phyloP scores from a whole-genome alignment of 1,140 invertebrate species.

The Musca domestica region DNA sequence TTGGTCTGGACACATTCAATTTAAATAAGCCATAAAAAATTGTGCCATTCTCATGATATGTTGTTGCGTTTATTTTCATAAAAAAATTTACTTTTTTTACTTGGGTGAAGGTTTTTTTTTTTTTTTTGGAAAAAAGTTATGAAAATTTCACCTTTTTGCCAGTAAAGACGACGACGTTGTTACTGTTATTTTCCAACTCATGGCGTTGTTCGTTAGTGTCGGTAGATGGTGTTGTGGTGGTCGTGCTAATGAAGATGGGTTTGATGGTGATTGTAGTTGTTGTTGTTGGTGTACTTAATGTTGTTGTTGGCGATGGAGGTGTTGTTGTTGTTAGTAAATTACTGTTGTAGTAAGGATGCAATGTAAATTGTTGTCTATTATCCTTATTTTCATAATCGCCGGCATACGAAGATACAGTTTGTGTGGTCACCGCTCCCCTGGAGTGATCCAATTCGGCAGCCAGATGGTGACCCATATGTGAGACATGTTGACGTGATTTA shows the following conservation, averaged over 20 bases:
- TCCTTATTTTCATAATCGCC: background rate
- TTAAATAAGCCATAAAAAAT: background rate
- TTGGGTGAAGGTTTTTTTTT: background rate
- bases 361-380: background rate
- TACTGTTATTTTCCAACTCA: constrained; percentile 1
- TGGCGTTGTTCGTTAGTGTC: no score
- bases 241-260: background rate
- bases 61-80: background rate
- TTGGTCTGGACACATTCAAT: constrained; percentile 12
- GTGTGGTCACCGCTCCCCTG: no score
- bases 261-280: background rate
- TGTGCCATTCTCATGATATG: constrained; percentile 2
- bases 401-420: no score
- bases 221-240: background rate
- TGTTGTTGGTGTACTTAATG: background rate
- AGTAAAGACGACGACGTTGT: background rate
- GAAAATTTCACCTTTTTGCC: constrained; percentile 19
- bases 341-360: background rate
- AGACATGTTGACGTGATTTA: no score
- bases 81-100: no score
- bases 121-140: constrained; percentile 1
- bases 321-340: constrained; percentile 10
- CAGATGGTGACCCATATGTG: no score
- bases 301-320: constrained; percentile 4
- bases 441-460: no score